Evolutionary conservation across 2,888 invertebrate species (phyloP).

Genomic region (Rotaria macrura): DNA sequence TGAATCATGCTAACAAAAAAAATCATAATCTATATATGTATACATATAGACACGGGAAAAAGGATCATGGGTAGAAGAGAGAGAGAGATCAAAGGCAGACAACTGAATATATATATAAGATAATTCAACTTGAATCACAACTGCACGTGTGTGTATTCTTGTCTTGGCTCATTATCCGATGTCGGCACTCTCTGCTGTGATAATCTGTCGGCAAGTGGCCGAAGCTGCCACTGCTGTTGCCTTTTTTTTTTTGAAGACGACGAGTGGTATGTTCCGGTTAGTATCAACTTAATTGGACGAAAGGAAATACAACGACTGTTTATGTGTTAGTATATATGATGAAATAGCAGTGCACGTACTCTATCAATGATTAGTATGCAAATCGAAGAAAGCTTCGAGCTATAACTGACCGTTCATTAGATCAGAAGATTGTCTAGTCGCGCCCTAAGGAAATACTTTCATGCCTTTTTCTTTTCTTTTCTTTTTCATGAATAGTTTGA

Average conservation of each 20-base stretch:
- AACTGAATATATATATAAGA: neutral
- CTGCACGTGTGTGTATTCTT: neutral
- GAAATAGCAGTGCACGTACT: neutral
- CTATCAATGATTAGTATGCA: neutral
- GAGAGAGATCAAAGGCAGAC: neutral
- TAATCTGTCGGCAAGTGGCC: conserved; percentile 5
- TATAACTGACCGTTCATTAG: neutral
- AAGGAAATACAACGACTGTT: neutral
- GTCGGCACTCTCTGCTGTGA: neutral
- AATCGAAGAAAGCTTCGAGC: conserved; percentile 3
- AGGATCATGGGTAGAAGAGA: neutral
- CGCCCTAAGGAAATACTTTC: neutral
- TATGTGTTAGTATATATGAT: neutral
- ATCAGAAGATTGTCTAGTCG: neutral
- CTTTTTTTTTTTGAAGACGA: neutral
- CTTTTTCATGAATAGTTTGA: neutral
- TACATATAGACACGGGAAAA: neutral
- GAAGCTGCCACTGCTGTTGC: neutral
- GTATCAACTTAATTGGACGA: neutral
- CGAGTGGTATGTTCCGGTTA: neutral
- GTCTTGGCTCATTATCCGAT: neutral
- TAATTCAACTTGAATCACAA: neutral
- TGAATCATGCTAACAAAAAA: no score
- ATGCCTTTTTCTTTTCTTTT: no score
- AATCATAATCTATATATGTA: no score